Conservation (phyloP, 1,140 invertebrate species). For the Hyles vespertilio region DNA sequence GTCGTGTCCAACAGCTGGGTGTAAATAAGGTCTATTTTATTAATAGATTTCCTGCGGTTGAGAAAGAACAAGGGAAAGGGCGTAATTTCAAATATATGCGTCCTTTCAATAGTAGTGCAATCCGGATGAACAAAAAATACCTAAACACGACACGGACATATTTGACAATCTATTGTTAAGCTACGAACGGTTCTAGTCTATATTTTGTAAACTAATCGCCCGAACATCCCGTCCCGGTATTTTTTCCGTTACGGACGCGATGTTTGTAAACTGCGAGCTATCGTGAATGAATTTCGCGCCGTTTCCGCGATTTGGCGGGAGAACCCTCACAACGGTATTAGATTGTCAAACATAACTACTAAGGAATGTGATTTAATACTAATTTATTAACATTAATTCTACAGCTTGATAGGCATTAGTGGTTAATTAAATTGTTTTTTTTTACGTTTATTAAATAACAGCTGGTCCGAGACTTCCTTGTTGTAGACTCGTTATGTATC, state of each 20-base stretch:
- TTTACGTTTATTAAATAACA: too few species aligned
- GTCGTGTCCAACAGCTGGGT: too few species aligned
- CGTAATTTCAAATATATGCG: too few species aligned
- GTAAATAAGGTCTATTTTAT: too few species aligned
- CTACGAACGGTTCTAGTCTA: constrained; percentile 49
- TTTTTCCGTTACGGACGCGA: constrained; percentile 57
- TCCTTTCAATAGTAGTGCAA: too few species aligned
- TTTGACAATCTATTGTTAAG: constrained; percentile 6
- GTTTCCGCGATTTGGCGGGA: constrained; percentile 60
- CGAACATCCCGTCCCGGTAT: constrained; percentile 58
- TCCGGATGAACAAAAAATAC: background rate
- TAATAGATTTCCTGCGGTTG: background rate
- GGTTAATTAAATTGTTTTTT: too few species aligned
- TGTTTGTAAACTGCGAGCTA: constrained; percentile 64
- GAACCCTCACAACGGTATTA: constrained; percentile 14
- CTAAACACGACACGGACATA: background rate
- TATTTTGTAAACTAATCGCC: constrained; percentile 59
- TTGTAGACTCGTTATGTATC: too few species aligned
- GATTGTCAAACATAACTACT: too few species aligned
- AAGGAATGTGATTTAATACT: too few species aligned
- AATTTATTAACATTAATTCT: too few species aligned
- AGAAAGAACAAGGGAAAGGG: background rate
- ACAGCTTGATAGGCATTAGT: too few species aligned
- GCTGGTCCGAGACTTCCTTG: too few species aligned
- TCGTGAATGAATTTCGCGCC: constrained; percentile 66